A percentile compares a stretch with the other conserved stretches of the same genome.
Conservation (phyloP, 2,797 vertebrate species). For the Lepus oiostolus region DNA sequence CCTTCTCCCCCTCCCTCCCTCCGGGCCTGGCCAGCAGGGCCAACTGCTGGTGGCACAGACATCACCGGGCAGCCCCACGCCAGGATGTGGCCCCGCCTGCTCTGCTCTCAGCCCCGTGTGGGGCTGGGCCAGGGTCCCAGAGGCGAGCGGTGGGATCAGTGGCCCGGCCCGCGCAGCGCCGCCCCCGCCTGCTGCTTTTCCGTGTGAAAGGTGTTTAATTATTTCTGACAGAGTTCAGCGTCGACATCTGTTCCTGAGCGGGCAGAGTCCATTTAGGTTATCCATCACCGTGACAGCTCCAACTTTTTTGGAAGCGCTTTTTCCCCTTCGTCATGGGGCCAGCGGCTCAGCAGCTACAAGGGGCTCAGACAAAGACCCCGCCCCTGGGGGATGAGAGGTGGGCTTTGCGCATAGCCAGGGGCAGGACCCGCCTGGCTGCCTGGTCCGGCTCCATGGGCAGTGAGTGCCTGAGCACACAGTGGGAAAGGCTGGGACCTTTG, state of each 20-base stretch:
- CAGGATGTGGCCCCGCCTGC: background rate
- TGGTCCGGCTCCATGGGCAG: background rate
- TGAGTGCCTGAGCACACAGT: background rate
- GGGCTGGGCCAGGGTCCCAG: background rate
- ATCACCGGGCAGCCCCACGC: background rate
- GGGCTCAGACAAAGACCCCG: slow-evolving; percentile 68
- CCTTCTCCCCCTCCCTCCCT: too few species aligned
- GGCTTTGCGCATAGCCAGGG: fast-evolving
- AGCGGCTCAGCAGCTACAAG: background rate
- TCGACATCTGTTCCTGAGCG: slow-evolving; percentile 92
- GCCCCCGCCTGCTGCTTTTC: slow-evolving; percentile 74
- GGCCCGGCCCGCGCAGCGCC: background rate
- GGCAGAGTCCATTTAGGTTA: slow-evolving; percentile 85
- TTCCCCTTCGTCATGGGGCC: slow-evolving; percentile 66
- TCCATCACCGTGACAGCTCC: slow-evolving; percentile 82
- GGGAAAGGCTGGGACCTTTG: too few species aligned
- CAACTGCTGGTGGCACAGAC: background rate
- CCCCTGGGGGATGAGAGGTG: too few species aligned
- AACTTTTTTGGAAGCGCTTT: slow-evolving; percentile 78
- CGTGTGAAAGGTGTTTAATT: slow-evolving; percentile 90
- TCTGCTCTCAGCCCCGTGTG: fast-evolving
- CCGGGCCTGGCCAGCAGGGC: fast-evolving
- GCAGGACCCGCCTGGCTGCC: background rate
- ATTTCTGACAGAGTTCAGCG: slow-evolving; percentile 93
- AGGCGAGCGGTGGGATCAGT: background rate